Percentiles rank a stretch among this genome's conserved stretches.
Conservation (phyloP, 2,797 vertebrate genomes). For the Neopelma chrysocephalum region DNA sequence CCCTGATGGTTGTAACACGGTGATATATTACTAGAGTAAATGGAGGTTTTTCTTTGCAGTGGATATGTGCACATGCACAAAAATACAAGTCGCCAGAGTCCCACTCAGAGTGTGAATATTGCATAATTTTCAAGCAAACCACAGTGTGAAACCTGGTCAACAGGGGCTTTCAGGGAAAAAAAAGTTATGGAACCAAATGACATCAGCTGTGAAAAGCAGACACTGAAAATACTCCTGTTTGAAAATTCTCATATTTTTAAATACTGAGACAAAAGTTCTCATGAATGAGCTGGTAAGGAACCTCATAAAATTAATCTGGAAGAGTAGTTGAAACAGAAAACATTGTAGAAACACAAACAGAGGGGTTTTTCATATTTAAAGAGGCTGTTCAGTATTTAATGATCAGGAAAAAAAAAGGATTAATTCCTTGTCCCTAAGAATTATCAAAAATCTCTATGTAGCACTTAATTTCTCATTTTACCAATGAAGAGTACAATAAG, state of each 20-base stretch:
- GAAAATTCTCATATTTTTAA: neutral
- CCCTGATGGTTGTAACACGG: slow-evolving; percentile 66
- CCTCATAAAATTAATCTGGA: neutral
- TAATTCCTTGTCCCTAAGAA: neutral
- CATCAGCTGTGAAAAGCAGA: neutral
- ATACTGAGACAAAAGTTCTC: neutral
- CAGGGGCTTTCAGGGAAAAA: neutral
- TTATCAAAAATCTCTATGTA: neutral
- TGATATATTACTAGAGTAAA: slow-evolving; percentile 71
- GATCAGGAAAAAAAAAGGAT: neutral
- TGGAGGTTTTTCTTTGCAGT: slow-evolving; percentile 38
- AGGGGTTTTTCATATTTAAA: neutral
- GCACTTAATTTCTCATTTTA: neutral
- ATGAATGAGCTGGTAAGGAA: neutral
- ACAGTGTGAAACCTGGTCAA: neutral
- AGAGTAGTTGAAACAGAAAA: neutral
- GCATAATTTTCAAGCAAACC: slow-evolving; percentile 10
- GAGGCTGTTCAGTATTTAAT: neutral
- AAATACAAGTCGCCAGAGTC: neutral
- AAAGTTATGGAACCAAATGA: slow-evolving; percentile 1
- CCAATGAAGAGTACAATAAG: neutral
- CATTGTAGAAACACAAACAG: neutral
- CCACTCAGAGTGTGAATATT: neutral
- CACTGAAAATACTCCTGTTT: neutral
- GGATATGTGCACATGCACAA: neutral